Conservation (phyloP, 2,888 invertebrate genomes). For the Hymenopus coronatus region DNA sequence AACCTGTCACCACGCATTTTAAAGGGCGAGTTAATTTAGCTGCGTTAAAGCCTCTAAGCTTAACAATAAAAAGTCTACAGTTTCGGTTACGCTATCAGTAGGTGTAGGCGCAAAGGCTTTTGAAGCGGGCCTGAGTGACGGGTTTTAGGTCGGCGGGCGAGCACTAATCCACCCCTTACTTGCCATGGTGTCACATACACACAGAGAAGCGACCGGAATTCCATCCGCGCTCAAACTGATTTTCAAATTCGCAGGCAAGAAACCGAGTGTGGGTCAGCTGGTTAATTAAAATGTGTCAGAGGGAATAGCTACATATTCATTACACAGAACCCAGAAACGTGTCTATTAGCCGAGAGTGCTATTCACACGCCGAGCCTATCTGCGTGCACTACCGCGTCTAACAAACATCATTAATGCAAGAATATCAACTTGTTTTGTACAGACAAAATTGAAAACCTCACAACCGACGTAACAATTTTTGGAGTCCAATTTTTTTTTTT, state of each 20-base stretch:
- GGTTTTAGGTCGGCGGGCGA: too few relatives aligned
- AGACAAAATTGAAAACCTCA: too few relatives aligned
- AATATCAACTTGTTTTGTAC: not conserved
- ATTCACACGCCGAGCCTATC: too few relatives aligned
- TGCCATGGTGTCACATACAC: too few relatives aligned
- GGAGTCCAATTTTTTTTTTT: too few relatives aligned
- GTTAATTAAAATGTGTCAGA: not conserved
- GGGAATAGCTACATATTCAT: not conserved
- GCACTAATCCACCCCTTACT: not conserved
- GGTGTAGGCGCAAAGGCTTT: not conserved
- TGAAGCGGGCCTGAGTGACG: not conserved
- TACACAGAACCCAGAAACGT: not conserved
- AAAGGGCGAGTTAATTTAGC: too few relatives aligned
- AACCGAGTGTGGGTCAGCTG: not conserved
- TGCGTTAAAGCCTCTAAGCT: not conserved
- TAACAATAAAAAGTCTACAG: not conserved
- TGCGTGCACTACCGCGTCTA: not conserved
- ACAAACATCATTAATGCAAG: not conserved
- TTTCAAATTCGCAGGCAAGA: not conserved
- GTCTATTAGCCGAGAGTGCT: not conserved
- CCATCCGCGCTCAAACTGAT: not conserved
- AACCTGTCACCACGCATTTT: too few relatives aligned
- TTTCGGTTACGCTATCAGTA: not conserved
- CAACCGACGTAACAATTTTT: too few relatives aligned
- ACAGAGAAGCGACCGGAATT: not conserved